Percentiles rank a stretch among this genome's conserved stretches.
These are phyloP conservation scores for Eucera pruinosa DNA, from an alignment of 2,888 invertebrate genomes.

Conservation along the genomic window DNA sequence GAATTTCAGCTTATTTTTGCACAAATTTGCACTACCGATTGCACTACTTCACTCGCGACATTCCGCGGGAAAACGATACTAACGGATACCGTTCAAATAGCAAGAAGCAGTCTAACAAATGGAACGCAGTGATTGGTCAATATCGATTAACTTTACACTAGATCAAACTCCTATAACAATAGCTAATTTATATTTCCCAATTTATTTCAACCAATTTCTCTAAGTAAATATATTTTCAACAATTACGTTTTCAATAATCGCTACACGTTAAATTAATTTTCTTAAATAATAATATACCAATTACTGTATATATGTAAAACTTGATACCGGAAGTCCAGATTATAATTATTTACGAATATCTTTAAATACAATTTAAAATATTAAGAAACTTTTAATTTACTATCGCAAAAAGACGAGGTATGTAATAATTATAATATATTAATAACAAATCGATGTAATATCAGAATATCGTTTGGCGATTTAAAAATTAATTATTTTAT, in stretches of 20 bases:
- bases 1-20: not conserved
- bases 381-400: not conserved
- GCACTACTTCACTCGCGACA: not conserved
- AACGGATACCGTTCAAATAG: constrained; percentile 8
- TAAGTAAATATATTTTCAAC: not conserved
- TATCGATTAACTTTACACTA: constrained; percentile 25
- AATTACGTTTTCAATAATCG: not conserved
- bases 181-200: not conserved
- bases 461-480: not conserved
- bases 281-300: not conserved
- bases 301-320: not conserved
- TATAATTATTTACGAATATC: not conserved
- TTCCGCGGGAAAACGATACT: constrained; percentile 11
- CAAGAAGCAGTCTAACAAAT: not conserved
- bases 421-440: not conserved
- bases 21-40: not conserved
- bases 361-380: not conserved
- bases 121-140: constrained; percentile 23
- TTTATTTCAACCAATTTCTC: not conserved
- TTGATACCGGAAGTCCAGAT: constrained; percentile 20
- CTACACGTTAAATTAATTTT: not conserved
- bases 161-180: not conserved
- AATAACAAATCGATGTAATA: no score
- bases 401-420: not conserved
- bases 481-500: no score